Base-by-base conservation (phyloP, 1,140 invertebrate species). In the Mizuhopecten yessoensis region DNA sequence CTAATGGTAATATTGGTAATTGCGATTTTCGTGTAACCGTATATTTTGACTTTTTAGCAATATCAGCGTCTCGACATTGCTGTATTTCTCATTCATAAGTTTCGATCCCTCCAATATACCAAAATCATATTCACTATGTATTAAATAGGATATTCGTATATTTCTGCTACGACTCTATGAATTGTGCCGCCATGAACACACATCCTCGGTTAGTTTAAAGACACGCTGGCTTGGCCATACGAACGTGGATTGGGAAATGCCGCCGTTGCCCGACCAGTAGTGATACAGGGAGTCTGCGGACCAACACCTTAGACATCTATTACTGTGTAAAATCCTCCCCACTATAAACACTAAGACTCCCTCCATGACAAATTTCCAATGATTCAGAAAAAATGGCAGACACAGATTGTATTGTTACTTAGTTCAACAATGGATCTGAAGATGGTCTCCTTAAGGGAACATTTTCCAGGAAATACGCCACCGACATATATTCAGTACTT, bases 371-470 rank as follows among this genome's bases (percentile, higher is more conserved):
- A 75, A 75, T 75, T 75, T 75, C 57, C 29, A 23, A 75, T 75
- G 57, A 75, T 75, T 75, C n/a, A n/a, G 57, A 75, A 75, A 75
- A 75, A 75, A 75, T 29, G 57, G 57, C 57, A 75, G 57, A 75
- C 57, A 29, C n/a, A 29, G 57, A 75, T 75, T 75, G 57, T 11
- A 29, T 75, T 75, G 57, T 75, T 75, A n/a, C 57, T 75, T 75
- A 9, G 57, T 75, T 75, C 57, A 75, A 75, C 57, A 75, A 75
- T n/a, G 57, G 29, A 75, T 75, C 0, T n/a, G 57, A 75, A 75
- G n/a, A 5, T 29, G 57, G n/a, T 75, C n/a, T 75, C n/a, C 57
- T 75, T 75, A 75, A 75, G n/a, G 57, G 57, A 11, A 29, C n/a
- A 29, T 75, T 23, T 75, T 75, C 57, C 23, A 23, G 42, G 42